These are phyloP conservation scores for Tribolium madens DNA, from an alignment of 1,140 invertebrate species.

Conservation along the genomic window DNA sequence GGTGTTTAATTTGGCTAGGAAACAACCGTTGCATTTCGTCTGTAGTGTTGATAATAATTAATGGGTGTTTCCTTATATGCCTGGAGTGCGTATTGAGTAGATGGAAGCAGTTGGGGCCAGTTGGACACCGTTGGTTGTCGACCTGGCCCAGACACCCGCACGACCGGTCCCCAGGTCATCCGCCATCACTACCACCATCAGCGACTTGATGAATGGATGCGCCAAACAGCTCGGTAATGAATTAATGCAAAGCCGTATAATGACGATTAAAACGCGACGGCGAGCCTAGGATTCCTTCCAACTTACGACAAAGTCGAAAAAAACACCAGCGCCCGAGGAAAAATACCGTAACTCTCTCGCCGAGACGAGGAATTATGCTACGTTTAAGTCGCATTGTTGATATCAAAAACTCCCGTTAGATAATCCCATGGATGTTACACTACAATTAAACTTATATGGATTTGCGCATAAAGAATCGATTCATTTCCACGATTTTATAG, in stretches of 20 bases:
- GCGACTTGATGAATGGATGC: conserved; percentile 30
- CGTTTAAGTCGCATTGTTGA: neutral
- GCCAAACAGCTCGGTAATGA: conserved; percentile 32
- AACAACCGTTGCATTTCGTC: neutral
- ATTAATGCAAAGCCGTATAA: conserved; percentile 30
- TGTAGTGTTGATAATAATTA: conserved; percentile 24
- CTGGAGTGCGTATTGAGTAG: conserved; percentile 4
- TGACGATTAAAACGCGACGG: conserved; percentile 27
- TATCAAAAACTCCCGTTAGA: conserved; percentile 5
- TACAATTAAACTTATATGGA: neutral
- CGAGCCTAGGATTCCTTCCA: conserved; percentile 18
- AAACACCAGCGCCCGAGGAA: neutral
- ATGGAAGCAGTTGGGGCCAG: conserved; percentile 27
- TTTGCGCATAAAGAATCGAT: neutral
- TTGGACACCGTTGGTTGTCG: conserved; percentile 46
- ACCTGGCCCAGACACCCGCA: conserved; percentile 46
- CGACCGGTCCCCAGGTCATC: conserved; percentile 47
- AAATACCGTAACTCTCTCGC: conserved; percentile 22
- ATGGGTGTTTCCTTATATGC: conserved; percentile 26
- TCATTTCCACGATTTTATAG: neutral
- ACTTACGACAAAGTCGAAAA: conserved; percentile 3
- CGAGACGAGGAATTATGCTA: neutral
- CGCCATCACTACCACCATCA: conserved; percentile 24
- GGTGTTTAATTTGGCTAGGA: neutral
- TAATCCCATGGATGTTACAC: neutral